A percentile compares a stretch with the other conserved stretches of the same genome.
Evolutionary conservation across 64 coral and sea anemone genomes (phyloP).

Genomic region (Stichodactyla mertensii): DNA sequence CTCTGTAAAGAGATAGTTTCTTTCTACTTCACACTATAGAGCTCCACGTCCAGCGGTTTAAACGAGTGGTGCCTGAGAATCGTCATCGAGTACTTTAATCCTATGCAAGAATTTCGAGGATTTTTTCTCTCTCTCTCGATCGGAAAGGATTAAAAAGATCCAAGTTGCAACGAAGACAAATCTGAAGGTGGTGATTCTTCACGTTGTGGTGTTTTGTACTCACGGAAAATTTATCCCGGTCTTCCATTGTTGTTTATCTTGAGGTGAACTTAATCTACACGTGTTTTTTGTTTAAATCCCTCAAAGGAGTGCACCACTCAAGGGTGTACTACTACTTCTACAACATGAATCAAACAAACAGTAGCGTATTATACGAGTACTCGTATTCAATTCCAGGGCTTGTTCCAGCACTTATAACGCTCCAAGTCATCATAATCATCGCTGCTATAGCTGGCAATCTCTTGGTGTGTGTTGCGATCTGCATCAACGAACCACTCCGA

Average conservation of each 20-base stretch:
- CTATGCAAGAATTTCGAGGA: neutral
- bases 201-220: neutral
- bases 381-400: neutral
- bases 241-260: neutral
- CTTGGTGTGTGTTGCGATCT: slow-evolving; percentile 40
- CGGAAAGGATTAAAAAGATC: neutral
- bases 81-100: neutral
- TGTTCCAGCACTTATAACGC: neutral
- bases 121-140: neutral
- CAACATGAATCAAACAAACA: neutral
- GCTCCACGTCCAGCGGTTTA: neutral
- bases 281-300: neutral
- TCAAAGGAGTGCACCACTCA: too few species aligned
- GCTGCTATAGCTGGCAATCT: slow-evolving; percentile 38
- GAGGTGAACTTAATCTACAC: neutral
- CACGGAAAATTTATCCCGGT: neutral
- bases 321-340: neutral
- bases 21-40: neutral
- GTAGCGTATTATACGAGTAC: neutral
- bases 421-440: slow-evolving; percentile 25
- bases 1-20: neutral
- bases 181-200: neutral
- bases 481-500: slow-evolving; percentile 28
- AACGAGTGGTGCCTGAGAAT: neutral
- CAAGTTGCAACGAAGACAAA: neutral